Conservation (phyloP, 2,113 vertebrate species). For the Lasiurus cinereus region DNA sequence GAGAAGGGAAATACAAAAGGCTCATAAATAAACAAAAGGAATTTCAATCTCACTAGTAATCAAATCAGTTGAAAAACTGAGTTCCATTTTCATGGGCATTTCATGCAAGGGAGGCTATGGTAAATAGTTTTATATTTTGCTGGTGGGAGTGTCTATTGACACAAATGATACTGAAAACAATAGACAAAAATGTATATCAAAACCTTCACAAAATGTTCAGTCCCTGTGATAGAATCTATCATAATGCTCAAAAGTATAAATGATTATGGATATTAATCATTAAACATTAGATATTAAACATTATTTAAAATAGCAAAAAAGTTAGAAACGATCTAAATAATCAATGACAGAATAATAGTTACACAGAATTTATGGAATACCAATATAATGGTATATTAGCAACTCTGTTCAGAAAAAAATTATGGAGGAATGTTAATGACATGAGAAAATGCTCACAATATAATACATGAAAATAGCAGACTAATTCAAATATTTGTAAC, state of each 20-base stretch:
- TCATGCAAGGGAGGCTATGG: not conserved
- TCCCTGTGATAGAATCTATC: not conserved
- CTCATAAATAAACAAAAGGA: constrained; percentile 10
- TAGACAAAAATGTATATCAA: not conserved
- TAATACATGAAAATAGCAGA: not conserved
- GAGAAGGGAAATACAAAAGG: not conserved
- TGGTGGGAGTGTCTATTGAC: not conserved
- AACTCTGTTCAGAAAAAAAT: not conserved
- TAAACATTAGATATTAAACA: not conserved
- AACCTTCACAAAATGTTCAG: not conserved
- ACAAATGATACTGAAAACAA: not conserved
- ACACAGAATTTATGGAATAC: not conserved
- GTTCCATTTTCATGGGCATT: not conserved
- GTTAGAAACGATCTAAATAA: not conserved
- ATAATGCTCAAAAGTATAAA: not conserved
- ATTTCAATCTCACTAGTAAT: not conserved
- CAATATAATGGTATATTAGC: not conserved
- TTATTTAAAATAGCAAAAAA: constrained; percentile 40
- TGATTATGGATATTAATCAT: not conserved
- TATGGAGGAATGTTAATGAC: constrained; percentile 1
- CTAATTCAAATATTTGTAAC: not conserved
- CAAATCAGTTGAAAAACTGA: not conserved
- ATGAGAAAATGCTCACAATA: not conserved
- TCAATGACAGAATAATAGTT: not conserved
- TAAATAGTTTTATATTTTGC: not conserved